Conservation (phyloP, 2,888 invertebrate genomes). For the Drosophila birchii region DNA sequence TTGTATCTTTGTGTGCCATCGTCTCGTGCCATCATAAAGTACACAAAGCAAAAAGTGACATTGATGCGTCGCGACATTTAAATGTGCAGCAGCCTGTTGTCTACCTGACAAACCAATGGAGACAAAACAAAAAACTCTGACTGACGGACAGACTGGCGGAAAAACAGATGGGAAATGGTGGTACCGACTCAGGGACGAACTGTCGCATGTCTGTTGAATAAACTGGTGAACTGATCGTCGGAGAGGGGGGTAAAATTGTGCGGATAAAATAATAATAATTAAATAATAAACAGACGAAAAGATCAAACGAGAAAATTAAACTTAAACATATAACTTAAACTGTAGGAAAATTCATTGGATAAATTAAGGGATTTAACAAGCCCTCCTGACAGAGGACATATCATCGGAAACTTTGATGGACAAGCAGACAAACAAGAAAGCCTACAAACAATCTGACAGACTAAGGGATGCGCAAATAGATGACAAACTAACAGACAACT, state of each 20-base stretch:
- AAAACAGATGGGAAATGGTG: constrained; percentile 9
- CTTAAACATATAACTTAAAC: background rate
- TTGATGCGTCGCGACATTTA: constrained; percentile 69
- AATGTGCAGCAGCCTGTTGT: constrained; percentile 49
- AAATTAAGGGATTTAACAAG: background rate
- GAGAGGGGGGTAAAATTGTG: background rate
- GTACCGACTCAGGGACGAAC: constrained; percentile 3
- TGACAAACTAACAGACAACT: background rate
- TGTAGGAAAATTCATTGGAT: background rate
- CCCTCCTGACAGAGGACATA: no score
- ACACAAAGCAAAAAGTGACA: constrained; percentile 52
- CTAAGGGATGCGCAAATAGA: background rate
- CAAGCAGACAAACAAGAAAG: background rate
- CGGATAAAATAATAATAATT: background rate
- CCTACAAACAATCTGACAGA: background rate
- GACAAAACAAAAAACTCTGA: constrained; percentile 1
- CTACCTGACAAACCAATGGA: constrained; percentile 32
- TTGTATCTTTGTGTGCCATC: constrained; percentile 26
- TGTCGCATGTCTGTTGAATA: constrained; percentile 2
- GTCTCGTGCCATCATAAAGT: constrained; percentile 42
- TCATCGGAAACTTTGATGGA: no score
- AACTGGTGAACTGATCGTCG: background rate
- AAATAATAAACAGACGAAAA: background rate
- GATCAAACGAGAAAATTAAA: background rate
- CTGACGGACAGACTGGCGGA: constrained; percentile 3